phyloP scores from a whole-genome alignment of 2,113 vertebrate genomes.

The Lepidothrix coronata region DNA sequence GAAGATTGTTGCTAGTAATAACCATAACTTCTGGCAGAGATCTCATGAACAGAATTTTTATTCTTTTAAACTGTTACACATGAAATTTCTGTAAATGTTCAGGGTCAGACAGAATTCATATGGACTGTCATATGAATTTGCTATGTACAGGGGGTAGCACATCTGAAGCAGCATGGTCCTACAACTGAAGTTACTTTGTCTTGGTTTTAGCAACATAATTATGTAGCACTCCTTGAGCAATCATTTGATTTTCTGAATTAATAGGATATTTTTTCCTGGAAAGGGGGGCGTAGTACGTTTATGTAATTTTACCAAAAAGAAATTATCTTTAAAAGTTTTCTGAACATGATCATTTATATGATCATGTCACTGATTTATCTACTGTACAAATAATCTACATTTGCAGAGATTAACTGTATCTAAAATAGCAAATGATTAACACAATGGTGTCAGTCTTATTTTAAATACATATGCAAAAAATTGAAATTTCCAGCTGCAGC shows the following conservation, averaged over 20 bases:
- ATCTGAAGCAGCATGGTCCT: not conserved
- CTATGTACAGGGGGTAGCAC: not conserved
- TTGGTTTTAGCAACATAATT: not conserved
- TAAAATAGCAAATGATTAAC: not conserved
- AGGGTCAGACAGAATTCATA: not conserved
- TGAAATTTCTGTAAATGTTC: not conserved
- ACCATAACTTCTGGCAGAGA: not conserved
- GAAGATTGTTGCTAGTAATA: not conserved
- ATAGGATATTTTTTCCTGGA: not conserved
- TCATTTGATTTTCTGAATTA: not conserved
- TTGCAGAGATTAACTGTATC: not conserved
- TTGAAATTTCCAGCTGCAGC: not conserved
- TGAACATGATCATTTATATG: not conserved
- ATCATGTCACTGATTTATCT: not conserved
- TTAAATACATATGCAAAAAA: not conserved
- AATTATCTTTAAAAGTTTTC: not conserved
- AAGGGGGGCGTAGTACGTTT: not conserved
- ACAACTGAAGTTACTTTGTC: not conserved
- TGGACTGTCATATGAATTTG: fast-evolving
- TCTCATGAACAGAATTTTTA: not conserved
- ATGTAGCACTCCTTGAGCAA: not conserved
- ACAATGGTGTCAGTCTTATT: not conserved
- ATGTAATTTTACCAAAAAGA: not conserved
- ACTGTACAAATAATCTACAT: not conserved
- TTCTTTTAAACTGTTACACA: not conserved